Evolutionary conservation across 2,888 invertebrate species (phyloP).

Genomic region (Willowsia nigromaculata): DNA sequence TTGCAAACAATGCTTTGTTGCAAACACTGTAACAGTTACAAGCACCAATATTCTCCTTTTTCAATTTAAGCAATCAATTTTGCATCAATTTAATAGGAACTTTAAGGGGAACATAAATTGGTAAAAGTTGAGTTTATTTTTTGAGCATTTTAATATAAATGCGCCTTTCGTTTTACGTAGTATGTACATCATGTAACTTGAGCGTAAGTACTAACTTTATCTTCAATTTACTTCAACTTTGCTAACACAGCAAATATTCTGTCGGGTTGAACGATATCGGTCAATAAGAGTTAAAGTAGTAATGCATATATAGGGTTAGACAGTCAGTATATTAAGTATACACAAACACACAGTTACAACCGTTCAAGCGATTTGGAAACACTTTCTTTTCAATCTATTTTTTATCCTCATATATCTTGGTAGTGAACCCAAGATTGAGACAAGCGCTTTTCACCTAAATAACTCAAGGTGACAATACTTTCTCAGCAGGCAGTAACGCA

Average conservation of each 20-base stretch:
- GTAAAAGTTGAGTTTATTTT: too few relatives aligned
- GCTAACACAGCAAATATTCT: background rate
- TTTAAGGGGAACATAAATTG: too few relatives aligned
- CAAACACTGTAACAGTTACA: too few relatives aligned
- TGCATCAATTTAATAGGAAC: too few relatives aligned
- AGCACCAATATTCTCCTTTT: too few relatives aligned
- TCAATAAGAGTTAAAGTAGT: constrained; percentile 4
- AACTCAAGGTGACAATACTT: constrained; percentile 43
- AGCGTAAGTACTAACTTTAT: background rate
- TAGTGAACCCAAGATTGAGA: constrained; percentile 41
- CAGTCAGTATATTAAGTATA: background rate
- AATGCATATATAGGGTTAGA: background rate
- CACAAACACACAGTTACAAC: background rate
- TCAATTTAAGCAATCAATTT: too few relatives aligned
- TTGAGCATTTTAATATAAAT: too few relatives aligned
- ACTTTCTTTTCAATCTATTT: constrained; percentile 45
- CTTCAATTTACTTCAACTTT: background rate
- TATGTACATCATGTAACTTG: too few relatives aligned
- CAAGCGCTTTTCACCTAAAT: constrained; percentile 51
- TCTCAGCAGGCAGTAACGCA: background rate
- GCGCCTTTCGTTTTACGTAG: too few relatives aligned
- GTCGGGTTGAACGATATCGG: background rate
- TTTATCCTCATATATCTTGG: constrained; percentile 35
- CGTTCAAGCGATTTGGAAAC: constrained; percentile 35
- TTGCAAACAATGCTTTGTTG: too few relatives aligned